These are phyloP conservation scores for Aphelenchoides besseyi DNA, from an alignment of 1,140 invertebrate species.

Conservation along the genomic window DNA sequence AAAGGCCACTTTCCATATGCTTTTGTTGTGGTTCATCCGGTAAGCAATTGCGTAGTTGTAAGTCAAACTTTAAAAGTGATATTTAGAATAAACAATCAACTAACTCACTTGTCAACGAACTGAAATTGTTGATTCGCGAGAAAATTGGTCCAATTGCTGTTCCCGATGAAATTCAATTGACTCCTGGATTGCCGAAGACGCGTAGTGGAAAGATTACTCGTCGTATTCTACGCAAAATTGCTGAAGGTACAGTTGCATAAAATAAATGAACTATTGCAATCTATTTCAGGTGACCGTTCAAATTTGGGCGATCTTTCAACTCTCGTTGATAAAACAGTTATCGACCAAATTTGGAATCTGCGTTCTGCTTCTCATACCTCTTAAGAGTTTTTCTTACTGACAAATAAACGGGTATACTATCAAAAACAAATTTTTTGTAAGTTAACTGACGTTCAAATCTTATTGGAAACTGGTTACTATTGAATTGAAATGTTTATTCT, in stretches of 20 bases:
- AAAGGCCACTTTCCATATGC: slow-evolving; percentile 96
- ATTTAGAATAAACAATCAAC: slow-evolving; percentile 29
- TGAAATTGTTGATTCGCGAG: slow-evolving; percentile 71
- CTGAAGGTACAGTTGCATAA: slow-evolving; percentile 68
- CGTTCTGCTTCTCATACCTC: too few relatives aligned
- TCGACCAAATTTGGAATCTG: too few relatives aligned
- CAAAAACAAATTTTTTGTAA: too few relatives aligned
- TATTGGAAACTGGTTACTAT: too few relatives aligned
- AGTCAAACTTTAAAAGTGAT: slow-evolving; percentile 28
- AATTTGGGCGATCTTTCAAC: background rate
- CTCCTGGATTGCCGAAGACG: slow-evolving; percentile 88
- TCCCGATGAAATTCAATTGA: slow-evolving; percentile 84
- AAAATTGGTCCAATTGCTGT: slow-evolving; percentile 92
- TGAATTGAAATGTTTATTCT: too few relatives aligned
- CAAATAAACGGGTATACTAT: too few relatives aligned
- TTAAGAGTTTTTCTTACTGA: too few relatives aligned
- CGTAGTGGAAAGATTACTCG: slow-evolving; percentile 97
- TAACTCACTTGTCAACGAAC: slow-evolving; percentile 31
- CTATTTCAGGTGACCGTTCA: too few relatives aligned
- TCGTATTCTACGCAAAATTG: slow-evolving; percentile 85
- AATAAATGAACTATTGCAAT: too few relatives aligned
- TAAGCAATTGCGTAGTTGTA: slow-evolving; percentile 18
- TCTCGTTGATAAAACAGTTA: background rate
- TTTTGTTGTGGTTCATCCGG: slow-evolving; percentile 74
- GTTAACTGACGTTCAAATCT: too few relatives aligned